These are phyloP conservation scores for Charina bottae DNA, from an alignment of 2,113 vertebrate genomes.

Conservation along the genomic window DNA sequence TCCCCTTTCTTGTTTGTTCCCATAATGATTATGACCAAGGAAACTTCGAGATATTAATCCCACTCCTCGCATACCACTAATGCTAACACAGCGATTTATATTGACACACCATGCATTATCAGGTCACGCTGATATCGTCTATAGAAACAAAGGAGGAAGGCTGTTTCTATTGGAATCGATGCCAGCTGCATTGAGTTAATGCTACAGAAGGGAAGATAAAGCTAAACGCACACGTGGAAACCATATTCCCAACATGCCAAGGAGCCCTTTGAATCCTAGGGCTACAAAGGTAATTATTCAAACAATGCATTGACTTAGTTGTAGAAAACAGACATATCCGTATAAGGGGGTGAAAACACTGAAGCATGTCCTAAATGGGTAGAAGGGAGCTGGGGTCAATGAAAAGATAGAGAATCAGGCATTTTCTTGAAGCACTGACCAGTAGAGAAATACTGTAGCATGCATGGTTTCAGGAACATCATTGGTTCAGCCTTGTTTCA, in stretches of 20 bases:
- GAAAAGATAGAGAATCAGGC: conserved; percentile 90
- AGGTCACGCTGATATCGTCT: conserved; percentile 85
- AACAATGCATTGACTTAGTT: conserved; percentile 68
- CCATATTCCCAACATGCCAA: conserved; percentile 76
- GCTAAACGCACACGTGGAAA: conserved; percentile 76
- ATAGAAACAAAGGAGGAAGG: conserved; percentile 83
- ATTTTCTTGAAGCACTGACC: conserved; percentile 65
- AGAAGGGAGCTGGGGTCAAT: conserved; percentile 69
- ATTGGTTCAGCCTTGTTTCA: neutral
- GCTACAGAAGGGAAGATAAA: conserved; percentile 76
- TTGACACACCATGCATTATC: conserved; percentile 93
- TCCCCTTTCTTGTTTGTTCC: conserved; percentile 54
- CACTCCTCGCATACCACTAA: conserved; percentile 92
- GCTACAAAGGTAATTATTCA: conserved; percentile 63
- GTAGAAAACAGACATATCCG: conserved; percentile 73
- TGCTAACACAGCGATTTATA: conserved; percentile 84
- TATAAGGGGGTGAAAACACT: conserved; percentile 72
- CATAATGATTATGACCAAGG: conserved; percentile 58
- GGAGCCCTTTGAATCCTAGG: conserved; percentile 66
- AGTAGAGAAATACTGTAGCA: conserved; percentile 24
- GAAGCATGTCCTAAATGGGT: conserved; percentile 73
- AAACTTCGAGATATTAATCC: conserved; percentile 69
- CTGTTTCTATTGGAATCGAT: conserved; percentile 87
- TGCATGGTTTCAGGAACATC: neutral
- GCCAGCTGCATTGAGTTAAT: conserved; percentile 89